Evolutionary conservation across 2,888 invertebrate species (phyloP), one percentile per base, ranked within the genome.

Genomic region (Lasioglossum vierecki): DNA sequence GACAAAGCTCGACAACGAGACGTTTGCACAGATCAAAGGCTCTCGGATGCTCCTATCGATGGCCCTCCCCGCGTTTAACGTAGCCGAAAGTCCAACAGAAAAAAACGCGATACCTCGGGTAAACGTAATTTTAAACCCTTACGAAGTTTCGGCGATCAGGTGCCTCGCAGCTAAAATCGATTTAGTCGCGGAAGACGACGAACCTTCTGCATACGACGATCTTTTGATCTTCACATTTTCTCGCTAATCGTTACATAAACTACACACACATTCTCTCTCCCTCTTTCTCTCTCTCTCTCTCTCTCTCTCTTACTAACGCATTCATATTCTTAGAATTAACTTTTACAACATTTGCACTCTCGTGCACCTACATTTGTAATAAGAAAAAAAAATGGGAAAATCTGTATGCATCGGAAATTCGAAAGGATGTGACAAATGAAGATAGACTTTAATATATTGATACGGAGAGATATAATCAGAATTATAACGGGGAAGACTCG

Each of bases 1-100:
- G n/a, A 68, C 41, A 63, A 76, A 76, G 57, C 71, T 79, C 35
- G 72, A 71, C 77, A 75, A 76, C 74, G 63, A 78, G 73, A 44
- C 76, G 82, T 85, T 80, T 66, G 53, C 80, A n/a, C 44, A 49
- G 63, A 83, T 80, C 77, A 53, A 72, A 75, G 71, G n/a, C 39
- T 18, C 66, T 49, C 46, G 15, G 18, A 39, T 39, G 13, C 73
- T 78, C 26, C 44, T 4, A 39, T 39, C 22, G 68, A 68, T 4
- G n/a, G 39, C 41, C 11, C 35, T 39, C 11, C 68, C 5, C 18
- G 22, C 9, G 22, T 68, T 68, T 41, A 41, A 18, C 35, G 66
- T 15, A 9, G 11, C 22, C 9, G 41, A 18, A 41, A 77, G 41
- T 66, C 44, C 68, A 60, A 30, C n/a, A n/a, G 1, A 30, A n/a